Base-by-base conservation (phyloP, 2,113 vertebrate genomes). In the Leucoraja erinaceus region DNA sequence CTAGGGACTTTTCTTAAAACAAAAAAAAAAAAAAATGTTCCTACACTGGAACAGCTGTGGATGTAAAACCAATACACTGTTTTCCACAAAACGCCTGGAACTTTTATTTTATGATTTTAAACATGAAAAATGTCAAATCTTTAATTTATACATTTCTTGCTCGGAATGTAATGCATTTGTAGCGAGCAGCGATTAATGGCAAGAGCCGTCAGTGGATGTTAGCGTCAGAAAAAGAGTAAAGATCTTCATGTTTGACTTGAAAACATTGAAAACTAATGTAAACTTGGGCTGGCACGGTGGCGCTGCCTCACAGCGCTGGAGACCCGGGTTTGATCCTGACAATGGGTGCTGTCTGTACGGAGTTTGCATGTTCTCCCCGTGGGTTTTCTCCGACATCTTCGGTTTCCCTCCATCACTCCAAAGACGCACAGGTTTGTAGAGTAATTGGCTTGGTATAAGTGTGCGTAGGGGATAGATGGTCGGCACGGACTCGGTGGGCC, bases 21-120 rank as follows among this genome's bases (percentile, higher is more conserved):
- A 76, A 72, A 63, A 90, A 72, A 91, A 91, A 38, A 54, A 66
- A 33, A 95, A n/a, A n/a, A n/a, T n/a, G n/a, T n/a, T n/a, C n/a
- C n/a, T 93, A 94, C 94, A 94, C 93, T 94, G 94, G 94, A 96
- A 95, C 94, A 95, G 96, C 95, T 96, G 94, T 95, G 95, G 93
- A 93, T 93, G 90, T 94, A 94, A 94, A 94, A 94, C 93, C 94
- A 93, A 95, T 94, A 93, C 93, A 93, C 94, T 95, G 93, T 95
- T 95, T 95, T 94, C 95, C 47, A 91, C 90, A 72, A 72, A 91
- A 74, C 33, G 68, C 90, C 90, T 72, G 68, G 47, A 91, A 91
- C 90, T 91, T 72, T 91, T 72, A 28, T 88, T 63, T 88, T n/a
- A 31, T 91, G 66, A 91, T 91, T 91, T 72, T 72, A 68, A 91